Evolutionary conservation across 2,113 vertebrate species (phyloP), one percentile per base, ranked within the genome.

Genomic region (Ammospiza caudacuta): DNA sequence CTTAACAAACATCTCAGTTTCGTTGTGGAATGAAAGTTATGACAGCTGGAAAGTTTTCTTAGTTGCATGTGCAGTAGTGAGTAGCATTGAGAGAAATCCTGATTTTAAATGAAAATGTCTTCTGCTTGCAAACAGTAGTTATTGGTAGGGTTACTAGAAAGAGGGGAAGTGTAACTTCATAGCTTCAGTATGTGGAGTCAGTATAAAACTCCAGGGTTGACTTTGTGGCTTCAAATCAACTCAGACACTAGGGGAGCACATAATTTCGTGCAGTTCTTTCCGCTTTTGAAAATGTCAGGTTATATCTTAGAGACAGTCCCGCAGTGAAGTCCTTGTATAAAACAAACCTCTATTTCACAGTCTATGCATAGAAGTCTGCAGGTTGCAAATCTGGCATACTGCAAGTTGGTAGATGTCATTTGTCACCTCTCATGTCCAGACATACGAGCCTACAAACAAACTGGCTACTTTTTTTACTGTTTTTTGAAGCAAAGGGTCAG

Each of bases 1-100:
- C 46, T 88, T 92, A 83, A 83, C 58, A 85, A 94, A 49, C 28
- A 44, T 76, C 72, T 83, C 62, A 49, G 79, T 88, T 93, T 92
- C 3, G 0, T 19, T 80, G 67, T 87, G 75, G 75, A 70, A 80
- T 69, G 37, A 37, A 95, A 89, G 46, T 77, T 90, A 54, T 43
- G 59, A 77, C 46, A 88, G 72, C 64, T 58, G 63, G 67, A 73
- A 66, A 80, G 54, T 57, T 61, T 22, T 66, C 80, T 73, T 67
- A 37, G 41, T 10, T 69, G 51, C 46, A 54, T 12, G 24, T 1
- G 0, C 58, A 62, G 10, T 46, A 76, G 44, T 25, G 35, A 87
- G 27, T 17, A n/a, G 35, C 3, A 4, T 0, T 76, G 75, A 58
- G 54, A 83, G 20, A 90, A 91, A 90, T 49, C 19, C n/a, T 25